Evolutionary conservation across 2,113 vertebrate genomes (phyloP).

Genomic region (Semicossyphus pulcher): DNA sequence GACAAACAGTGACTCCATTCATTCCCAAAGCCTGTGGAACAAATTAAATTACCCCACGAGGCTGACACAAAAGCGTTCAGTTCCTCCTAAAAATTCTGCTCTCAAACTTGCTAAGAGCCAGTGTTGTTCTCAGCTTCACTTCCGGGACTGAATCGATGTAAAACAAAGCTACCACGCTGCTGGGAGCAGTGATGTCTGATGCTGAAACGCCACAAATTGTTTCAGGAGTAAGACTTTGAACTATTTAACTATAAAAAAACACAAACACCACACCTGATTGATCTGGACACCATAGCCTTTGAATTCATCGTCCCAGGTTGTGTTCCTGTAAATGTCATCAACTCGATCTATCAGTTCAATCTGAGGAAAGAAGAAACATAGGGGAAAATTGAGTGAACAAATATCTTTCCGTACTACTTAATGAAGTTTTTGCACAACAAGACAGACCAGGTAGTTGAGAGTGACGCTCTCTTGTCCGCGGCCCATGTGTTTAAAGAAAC

Average conservation of each 20-base stretch:
- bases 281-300: conserved; percentile 97
- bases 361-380: conserved; percentile 75
- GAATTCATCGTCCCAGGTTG: conserved; percentile 93
- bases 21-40: conserved; percentile 67
- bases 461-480: conserved; percentile 95
- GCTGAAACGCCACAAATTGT: background rate
- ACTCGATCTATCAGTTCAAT: conserved; percentile 98
- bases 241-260: background rate
- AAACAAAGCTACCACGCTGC: conserved; percentile 11
- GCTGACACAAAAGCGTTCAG: conserved; percentile 63
- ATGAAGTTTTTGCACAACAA: background rate
- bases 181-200: background rate
- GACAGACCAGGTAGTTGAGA: conserved; percentile 93
- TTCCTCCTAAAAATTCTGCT: conserved; percentile 40
- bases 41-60: conserved; percentile 63
- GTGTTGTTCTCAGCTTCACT: conserved; percentile 25
- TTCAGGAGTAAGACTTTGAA: background rate
- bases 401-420: background rate
- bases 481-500: conserved; percentile 95
- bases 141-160: conserved; percentile 9
- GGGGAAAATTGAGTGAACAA: too few species aligned
- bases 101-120: conserved; percentile 33
- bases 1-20: conserved; percentile 68
- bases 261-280: conserved; percentile 87
- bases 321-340: conserved; percentile 97